These are phyloP conservation scores for Pissodes strobi DNA, from an alignment of 1,140 invertebrate genomes.

Conservation along the genomic window DNA sequence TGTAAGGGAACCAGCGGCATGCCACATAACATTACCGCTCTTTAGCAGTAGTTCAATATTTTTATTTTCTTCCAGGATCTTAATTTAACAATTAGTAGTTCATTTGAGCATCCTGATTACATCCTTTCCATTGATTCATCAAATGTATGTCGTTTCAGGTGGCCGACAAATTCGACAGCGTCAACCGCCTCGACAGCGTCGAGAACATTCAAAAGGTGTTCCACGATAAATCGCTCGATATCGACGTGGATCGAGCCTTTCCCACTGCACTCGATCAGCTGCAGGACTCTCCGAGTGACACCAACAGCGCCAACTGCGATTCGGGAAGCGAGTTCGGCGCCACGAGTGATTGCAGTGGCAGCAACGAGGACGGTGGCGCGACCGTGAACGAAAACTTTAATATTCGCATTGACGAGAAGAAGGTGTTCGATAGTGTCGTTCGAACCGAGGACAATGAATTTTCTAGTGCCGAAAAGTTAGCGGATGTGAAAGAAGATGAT, in stretches of 20 bases:
- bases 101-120: too few relatives aligned
- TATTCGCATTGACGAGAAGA: conserved; percentile 12
- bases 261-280: neutral
- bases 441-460: neutral
- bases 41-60: too few relatives aligned
- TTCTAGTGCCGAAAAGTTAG: neutral
- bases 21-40: too few relatives aligned
- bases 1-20: too few relatives aligned
- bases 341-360: neutral
- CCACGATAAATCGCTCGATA: conserved; percentile 64
- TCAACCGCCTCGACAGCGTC: conserved; percentile 61
- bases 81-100: too few relatives aligned
- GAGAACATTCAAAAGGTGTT: conserved; percentile 62
- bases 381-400: conserved; percentile 21
- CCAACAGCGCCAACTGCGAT: too few relatives aligned
- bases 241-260: conserved; percentile 39
- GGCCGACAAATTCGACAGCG: conserved; percentile 56
- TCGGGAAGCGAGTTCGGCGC: neutral
- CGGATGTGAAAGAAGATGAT: neutral
- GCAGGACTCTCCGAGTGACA: conserved; percentile 4
- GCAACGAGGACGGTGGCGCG: conserved; percentile 1
- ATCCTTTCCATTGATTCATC: too few relatives aligned
- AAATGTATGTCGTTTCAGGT: conserved; percentile 26
- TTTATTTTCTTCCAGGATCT: too few relatives aligned
- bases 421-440: conserved; percentile 20